Evolutionary conservation across 2,888 invertebrate genomes (phyloP), one percentile per base, ranked within the genome.

Genomic region (Sphaeridia pumilis): DNA sequence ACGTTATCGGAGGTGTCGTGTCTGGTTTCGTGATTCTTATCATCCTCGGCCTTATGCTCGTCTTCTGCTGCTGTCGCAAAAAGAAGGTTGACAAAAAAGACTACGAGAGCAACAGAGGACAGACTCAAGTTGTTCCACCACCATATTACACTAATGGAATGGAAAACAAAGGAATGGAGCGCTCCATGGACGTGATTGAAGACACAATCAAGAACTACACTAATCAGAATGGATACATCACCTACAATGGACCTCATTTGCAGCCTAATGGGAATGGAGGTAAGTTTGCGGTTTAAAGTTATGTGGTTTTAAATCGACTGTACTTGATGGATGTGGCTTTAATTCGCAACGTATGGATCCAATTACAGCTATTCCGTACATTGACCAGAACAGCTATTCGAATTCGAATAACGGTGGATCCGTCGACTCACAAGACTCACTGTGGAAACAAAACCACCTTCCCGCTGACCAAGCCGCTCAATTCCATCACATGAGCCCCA

Each of bases 381-480:
- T 87, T 74, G 89, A 89, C 70, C 65, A 65, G 54, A 87, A 87
- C 73, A 87, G 87, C 71, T 89, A 89, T 73, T 86, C 88, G 55
- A 89, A 89, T 71, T 89, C 88, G 56, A 89, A 89, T 74, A 88
- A 89, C 71, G 89, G 89, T n/a, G 90, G 90, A 63, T 89, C 89
- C 66, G 89, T 90, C 54, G 89, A 92, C 74, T 90, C 89, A 3
- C 90, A 90, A 72, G 89, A 90, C 71, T 90, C 90, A 35, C 73
- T 92, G 67, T 89, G 92, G 90, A 89, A 89, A 73, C 58, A 58
- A 47, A 56, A 60, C 24, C 59, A 65, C 38, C 58, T 65, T 42
- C 52, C 64, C 45, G 57, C 58, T 52, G 60, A 61, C 51, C 55
- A 67, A 56, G 83, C 83, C 46, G 83, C 83, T 70, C 59, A 53